Conservation (phyloP, 2,888 invertebrate species). For the Leucoma salicis region DNA sequence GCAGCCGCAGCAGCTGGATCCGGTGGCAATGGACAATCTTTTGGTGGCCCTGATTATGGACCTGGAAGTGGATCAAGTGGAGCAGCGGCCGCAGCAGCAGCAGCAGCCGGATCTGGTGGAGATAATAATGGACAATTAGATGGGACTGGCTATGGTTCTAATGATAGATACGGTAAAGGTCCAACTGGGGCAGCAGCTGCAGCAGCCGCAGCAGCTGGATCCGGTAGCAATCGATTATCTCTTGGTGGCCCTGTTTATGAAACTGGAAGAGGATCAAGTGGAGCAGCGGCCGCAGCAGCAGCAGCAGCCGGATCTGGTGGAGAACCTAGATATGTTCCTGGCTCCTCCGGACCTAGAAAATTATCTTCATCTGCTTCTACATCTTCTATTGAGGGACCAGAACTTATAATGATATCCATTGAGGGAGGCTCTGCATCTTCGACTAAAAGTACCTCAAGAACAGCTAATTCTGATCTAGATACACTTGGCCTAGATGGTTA, state of each 20-base stretch:
- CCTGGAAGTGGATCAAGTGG: not conserved
- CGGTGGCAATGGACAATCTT: too few species aligned
- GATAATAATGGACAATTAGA: too few species aligned
- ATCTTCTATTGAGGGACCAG: not conserved
- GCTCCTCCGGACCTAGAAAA: not conserved
- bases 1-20: slow-evolving; percentile 6
- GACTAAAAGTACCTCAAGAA: not conserved
- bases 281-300: slow-evolving; percentile 6
- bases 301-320: slow-evolving; percentile 1
- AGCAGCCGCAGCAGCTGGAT: not conserved
- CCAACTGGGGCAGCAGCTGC: not conserved
- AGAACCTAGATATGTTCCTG: not conserved
- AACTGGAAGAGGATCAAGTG: not conserved
- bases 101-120: not conserved
- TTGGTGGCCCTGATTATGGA: not conserved
- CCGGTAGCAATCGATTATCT: too few species aligned
- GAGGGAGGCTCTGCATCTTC: not conserved
- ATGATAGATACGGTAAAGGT: not conserved
- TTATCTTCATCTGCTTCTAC: not conserved
- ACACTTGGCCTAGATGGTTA: not conserved
- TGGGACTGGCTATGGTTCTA: not conserved
- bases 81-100: slow-evolving; percentile 1
- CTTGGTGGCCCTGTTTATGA: not conserved
- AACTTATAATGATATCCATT: not conserved
- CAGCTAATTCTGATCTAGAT: not conserved